Conservation (phyloP, 2,888 invertebrate species). For the Tenthredo mesomela region DNA sequence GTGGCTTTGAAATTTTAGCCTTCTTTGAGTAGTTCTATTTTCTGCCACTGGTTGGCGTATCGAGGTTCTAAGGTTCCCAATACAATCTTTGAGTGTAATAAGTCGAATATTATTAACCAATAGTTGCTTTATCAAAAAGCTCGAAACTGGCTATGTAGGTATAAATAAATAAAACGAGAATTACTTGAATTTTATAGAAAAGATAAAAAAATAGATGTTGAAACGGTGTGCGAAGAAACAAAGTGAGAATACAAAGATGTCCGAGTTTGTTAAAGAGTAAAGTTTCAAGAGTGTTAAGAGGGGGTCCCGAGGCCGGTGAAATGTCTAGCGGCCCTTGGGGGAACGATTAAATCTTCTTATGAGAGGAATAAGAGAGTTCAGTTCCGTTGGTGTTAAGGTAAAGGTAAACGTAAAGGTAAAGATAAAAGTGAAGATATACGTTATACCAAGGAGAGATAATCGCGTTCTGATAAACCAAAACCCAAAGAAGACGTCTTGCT, state of each 20-base stretch:
- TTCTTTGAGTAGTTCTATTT: no score
- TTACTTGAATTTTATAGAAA: neutral
- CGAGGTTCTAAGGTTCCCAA: no score
- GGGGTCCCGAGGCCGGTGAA: neutral
- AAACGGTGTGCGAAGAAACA: neutral
- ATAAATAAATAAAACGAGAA: neutral
- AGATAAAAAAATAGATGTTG: neutral
- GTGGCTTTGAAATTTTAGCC: no score
- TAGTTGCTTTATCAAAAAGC: neutral
- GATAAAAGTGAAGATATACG: neutral
- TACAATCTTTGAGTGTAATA: neutral
- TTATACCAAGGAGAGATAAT: constrained; percentile 32
- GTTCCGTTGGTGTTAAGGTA: neutral
- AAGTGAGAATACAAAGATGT: constrained; percentile 27
- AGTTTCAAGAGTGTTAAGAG: constrained; percentile 13
- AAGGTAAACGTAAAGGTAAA: neutral
- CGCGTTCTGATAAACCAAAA: constrained; percentile 49
- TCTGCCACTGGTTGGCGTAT: no score
- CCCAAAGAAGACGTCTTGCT: constrained; percentile 21
- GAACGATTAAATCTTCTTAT: constrained; percentile 3
- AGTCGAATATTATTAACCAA: neutral
- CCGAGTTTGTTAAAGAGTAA: constrained; percentile 40
- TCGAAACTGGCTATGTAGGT: neutral
- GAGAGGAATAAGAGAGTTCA: neutral
- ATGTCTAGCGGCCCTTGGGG: neutral